Percentiles rank a stretch among this genome's conserved stretches.
Evolutionary conservation across 2,113 vertebrate genomes (phyloP).

Genomic region (Nibea coibor): DNA sequence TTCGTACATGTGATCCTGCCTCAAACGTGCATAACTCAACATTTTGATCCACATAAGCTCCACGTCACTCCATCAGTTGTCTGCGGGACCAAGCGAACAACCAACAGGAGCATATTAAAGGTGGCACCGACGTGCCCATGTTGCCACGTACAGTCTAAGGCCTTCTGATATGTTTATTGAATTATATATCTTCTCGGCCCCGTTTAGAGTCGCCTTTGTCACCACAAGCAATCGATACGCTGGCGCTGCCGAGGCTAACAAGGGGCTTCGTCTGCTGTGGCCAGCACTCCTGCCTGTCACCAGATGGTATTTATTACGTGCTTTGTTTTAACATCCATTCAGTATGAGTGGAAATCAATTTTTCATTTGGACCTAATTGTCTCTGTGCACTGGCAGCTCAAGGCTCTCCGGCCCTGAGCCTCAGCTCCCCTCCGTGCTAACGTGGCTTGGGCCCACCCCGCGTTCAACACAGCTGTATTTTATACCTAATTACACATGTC

Average conservation of each 20-base stretch:
- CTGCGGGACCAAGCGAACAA: slow-evolving; percentile 9
- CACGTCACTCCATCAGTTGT: slow-evolving; percentile 22
- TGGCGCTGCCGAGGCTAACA: slow-evolving; percentile 75
- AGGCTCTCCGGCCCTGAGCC: slow-evolving; percentile 56
- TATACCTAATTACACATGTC: slow-evolving; percentile 80
- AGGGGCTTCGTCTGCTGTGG: slow-evolving; percentile 68
- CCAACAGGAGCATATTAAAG: slow-evolving; percentile 36
- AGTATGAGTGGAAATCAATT: slow-evolving; percentile 82
- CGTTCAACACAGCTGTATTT: slow-evolving; percentile 71
- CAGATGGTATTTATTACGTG: slow-evolving; percentile 78
- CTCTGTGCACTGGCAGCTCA: slow-evolving; percentile 73
- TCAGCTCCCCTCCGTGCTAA: slow-evolving; percentile 40
- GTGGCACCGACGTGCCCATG: slow-evolving; percentile 44
- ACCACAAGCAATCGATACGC: slow-evolving; percentile 72
- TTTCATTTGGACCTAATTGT: slow-evolving; percentile 83
- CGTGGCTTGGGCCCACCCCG: slow-evolving; percentile 11
- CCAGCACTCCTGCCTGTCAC: slow-evolving; percentile 74
- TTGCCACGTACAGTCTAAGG: slow-evolving; percentile 52
- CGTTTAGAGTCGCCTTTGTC: slow-evolving; percentile 71
- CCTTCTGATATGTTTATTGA: slow-evolving; percentile 74
- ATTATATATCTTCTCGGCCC: slow-evolving; percentile 68
- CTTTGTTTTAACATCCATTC: slow-evolving; percentile 84
- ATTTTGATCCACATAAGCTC: slow-evolving; percentile 20
- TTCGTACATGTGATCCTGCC: background rate
- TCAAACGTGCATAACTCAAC: slow-evolving; percentile 15